Base-by-base conservation (phyloP, 2,797 vertebrate genomes). In the Dromococcyx pavoninus region DNA sequence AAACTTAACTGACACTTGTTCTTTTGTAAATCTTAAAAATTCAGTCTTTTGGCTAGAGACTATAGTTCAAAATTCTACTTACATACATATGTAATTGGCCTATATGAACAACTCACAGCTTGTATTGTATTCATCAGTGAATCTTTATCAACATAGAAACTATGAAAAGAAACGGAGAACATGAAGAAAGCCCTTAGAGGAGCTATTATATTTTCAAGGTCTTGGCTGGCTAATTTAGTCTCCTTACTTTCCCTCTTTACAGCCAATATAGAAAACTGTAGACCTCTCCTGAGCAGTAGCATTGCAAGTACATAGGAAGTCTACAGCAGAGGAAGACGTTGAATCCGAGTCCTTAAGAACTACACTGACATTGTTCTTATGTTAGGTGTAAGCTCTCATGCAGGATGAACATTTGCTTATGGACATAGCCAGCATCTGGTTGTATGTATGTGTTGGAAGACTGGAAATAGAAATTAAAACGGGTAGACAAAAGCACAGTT, bases 371-470 rank as follows among this genome's bases (percentile, higher is more conserved):
- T 24, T 58, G 21, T 39, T 24, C 5, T 46, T 65, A 17, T 2
- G 5, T 9, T 41, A 66, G 14, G 39, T 46, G 19, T 28, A 64
- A 79, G 4, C 7, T 78, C 9, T 51, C 35, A 82, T 27, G 8
- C 60, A 88, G 41, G 28, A 60, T 5, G 3, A 54, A 15, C 1
- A 2, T 35, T 24, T 50, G 80, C 14, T 27, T 54, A 22, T 2
- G 14, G 51, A 56, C 0, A 0, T 32, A 85, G 21, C 14, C 51
- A 56, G 19, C 1, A 1, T 37, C 9, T 65, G 8, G 3, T 30
- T 78, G 17, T 27, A 48, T 5, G 3, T 19, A 17, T 28, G 17
- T 10, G 3, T 15, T 74, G 30, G 22, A 80, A 57, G 16, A 64
- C 11, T 11, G 5, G 17, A 89, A 48, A 67, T 1, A 61, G 9